These are phyloP conservation scores for Hirundo rustica DNA, from an alignment of 2,797 vertebrate species.

Conservation along the genomic window DNA sequence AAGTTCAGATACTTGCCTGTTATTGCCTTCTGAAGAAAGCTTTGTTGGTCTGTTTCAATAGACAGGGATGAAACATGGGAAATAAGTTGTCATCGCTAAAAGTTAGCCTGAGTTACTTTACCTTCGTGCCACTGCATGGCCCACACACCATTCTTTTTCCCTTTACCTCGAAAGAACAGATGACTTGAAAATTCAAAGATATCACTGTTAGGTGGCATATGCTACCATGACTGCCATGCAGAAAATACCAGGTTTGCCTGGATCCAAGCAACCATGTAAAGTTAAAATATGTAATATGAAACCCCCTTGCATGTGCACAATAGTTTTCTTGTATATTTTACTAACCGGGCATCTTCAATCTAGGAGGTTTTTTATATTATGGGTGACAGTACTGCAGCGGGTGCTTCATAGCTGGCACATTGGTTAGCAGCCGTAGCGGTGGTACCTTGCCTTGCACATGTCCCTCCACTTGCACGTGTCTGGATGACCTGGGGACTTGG, in stretches of 20 bases:
- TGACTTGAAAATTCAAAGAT: not conserved
- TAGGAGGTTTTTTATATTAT: not conserved
- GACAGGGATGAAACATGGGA: not conserved
- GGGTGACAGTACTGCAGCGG: not conserved
- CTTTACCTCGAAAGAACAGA: not conserved
- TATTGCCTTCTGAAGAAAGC: not conserved
- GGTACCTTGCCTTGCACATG: not conserved
- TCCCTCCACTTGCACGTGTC: not conserved
- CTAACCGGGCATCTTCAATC: not conserved
- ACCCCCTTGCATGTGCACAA: not conserved
- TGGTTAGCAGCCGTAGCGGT: not conserved
- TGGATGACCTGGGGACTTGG: not conserved
- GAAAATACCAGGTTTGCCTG: not conserved
- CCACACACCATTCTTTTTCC: not conserved
- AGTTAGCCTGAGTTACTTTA: not conserved
- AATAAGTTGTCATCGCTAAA: not conserved
- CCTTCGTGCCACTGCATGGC: not conserved
- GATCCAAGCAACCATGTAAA: not conserved
- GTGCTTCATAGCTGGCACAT: not conserved
- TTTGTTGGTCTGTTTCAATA: not conserved
- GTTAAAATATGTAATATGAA: not conserved
- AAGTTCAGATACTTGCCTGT: not conserved
- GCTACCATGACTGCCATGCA: not conserved
- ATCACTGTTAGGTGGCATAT: not conserved
- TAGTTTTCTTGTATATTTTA: not conserved